phyloP scores from a whole-genome alignment of 2,888 invertebrate species.

The Drosophila flavopinicola region DNA sequence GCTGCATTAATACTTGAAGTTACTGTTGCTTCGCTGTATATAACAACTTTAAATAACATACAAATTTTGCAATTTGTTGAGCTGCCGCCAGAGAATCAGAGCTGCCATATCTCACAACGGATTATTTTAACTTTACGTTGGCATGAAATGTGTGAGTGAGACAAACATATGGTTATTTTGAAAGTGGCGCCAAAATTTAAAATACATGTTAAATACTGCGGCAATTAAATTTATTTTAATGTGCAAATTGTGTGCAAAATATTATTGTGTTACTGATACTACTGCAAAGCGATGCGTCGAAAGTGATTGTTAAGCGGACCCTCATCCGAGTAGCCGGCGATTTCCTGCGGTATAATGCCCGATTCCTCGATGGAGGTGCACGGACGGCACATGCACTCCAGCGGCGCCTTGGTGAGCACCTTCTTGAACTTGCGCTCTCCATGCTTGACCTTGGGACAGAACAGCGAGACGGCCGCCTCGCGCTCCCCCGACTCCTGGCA shows the following conservation, averaged over 20 bases:
- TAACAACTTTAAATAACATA: no score
- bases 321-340: constrained; percentile 93
- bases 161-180: neutral
- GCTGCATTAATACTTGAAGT: no score
- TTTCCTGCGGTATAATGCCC: constrained; percentile 94
- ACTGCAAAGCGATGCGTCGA: constrained; percentile 88
- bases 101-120: constrained; percentile 7
- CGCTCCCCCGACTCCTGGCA: constrained; percentile 97
- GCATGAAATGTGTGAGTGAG: neutral
- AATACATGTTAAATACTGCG: constrained; percentile 23
- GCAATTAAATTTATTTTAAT: constrained; percentile 56
- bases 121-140: no score
- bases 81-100: neutral
- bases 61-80: no score
- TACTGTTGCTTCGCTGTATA: no score
- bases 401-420: constrained; percentile 95
- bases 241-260: constrained; percentile 37
- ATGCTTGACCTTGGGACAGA: constrained; percentile 94
- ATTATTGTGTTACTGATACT: constrained; percentile 50
- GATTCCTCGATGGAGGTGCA: constrained; percentile 95
- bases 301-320: constrained; percentile 92
- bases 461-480: constrained; percentile 94
- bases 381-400: constrained; percentile 97
- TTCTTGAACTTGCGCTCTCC: constrained; percentile 94
- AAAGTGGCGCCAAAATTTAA: neutral